Base-by-base conservation (phyloP, 2,113 vertebrate species). In the Pygoscelis adeliae region DNA sequence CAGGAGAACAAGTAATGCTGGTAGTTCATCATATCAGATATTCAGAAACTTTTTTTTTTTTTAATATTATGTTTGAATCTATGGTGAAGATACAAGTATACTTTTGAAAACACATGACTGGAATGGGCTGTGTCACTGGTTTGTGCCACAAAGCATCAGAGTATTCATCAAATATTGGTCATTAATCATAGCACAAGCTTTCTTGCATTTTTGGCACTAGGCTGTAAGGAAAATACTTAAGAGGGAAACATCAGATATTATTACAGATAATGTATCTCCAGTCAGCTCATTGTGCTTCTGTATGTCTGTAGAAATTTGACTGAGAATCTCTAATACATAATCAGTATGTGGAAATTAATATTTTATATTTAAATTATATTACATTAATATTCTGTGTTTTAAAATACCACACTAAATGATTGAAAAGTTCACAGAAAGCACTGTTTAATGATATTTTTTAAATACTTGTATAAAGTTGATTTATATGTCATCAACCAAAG, bases 271-370 rank as follows among this genome's bases (percentile, higher is more conserved):
- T 84, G 34, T 77, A 5, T 65, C 50, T 94, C 11, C 17, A 83
- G 38, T 40, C 56, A 76, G 15, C 21, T 67, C 0, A 0, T 52
- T 78, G 9, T 69, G 26, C 53, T 72, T 81, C n/a, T 73, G 0
- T 65, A 22, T 46, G 34, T 58, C 38, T 77, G 32, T 26, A 73
- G n/a, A 56, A 78, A 17, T 70, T 69, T 53, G 73, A 53, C 58
- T 81, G 69, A 78, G 81, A 65, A 23, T 69, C 23, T 73, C 36
- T 85, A 56, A 49, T 65, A 47, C 9, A 13, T 66, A 58, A 79
- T 46, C 27, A 53, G 27, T 62, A 27, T 72, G 6, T 63, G n/a
- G 29, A 88, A 83, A 82, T 67, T 25, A 90, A 52, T 93, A 36
- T 63, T 83, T 76, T 53, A 46, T 73, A 83, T 67, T 82, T 66